Conservation (phyloP, 2,113 vertebrate genomes). For the Eira barbara region DNA sequence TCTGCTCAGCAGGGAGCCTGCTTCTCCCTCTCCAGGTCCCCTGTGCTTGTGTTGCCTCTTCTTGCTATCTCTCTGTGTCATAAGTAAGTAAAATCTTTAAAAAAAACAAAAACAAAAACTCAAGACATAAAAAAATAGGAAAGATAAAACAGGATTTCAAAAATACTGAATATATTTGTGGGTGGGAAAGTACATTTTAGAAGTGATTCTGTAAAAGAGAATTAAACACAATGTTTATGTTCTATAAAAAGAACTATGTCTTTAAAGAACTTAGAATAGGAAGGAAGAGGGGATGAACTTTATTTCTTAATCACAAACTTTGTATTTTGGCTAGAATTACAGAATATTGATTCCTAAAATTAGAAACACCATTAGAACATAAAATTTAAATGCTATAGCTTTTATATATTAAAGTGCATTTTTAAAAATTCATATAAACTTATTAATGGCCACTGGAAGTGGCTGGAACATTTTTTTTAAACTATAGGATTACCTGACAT, state of each 20-base stretch:
- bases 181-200: slow-evolving; percentile 6
- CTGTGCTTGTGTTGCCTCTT: too few species aligned
- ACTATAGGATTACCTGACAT: not conserved
- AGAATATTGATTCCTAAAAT: slow-evolving; percentile 44
- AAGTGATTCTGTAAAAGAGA: not conserved
- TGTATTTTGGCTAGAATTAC: slow-evolving; percentile 11
- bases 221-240: not conserved
- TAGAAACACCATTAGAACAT: not conserved
- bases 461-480: not conserved
- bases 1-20: too few species aligned
- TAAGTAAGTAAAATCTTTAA: too few species aligned
- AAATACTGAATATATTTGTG: not conserved
- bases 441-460: not conserved
- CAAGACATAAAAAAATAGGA: not conserved
- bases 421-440: not conserved
- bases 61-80: too few species aligned
- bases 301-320: slow-evolving; percentile 23
- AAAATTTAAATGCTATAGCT: not conserved
- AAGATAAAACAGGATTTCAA: slow-evolving; percentile 6
- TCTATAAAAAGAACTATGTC: not conserved
- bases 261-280: slow-evolving; percentile 23
- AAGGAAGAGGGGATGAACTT: not conserved
- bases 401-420: not conserved
- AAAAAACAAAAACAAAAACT: not conserved
- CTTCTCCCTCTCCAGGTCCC: too few species aligned